These are phyloP conservation scores for Pongo pygmaeus DNA, from an alignment of 2,113 vertebrate species.

Conservation along the genomic window DNA sequence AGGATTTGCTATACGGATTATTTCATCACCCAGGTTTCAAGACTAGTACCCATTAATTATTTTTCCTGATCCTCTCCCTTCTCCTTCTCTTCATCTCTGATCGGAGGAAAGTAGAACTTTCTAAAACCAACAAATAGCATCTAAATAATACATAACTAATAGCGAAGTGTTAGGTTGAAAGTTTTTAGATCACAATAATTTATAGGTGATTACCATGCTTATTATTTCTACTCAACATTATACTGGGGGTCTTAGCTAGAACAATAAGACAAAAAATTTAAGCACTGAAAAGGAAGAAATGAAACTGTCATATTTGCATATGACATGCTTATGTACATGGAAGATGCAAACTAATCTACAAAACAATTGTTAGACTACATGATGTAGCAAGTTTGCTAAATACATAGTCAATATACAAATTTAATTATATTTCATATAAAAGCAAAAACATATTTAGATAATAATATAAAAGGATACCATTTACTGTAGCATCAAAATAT, in stretches of 20 bases:
- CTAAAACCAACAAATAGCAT: background rate
- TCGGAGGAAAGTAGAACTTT: background rate
- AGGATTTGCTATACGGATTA: too few species aligned
- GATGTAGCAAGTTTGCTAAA: background rate
- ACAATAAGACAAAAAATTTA: background rate
- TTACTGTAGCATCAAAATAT: background rate
- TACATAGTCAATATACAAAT: background rate
- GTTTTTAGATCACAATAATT: background rate
- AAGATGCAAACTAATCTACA: background rate
- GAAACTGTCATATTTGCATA: background rate
- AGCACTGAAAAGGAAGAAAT: background rate
- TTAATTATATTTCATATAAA: background rate
- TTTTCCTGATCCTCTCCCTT: too few species aligned
- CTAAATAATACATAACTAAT: background rate
- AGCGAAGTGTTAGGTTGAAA: background rate
- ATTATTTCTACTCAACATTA: background rate
- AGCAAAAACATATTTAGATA: background rate
- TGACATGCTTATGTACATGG: background rate
- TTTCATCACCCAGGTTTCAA: too few species aligned
- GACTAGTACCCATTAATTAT: too few species aligned
- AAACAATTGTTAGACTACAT: background rate
- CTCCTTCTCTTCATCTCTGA: background rate
- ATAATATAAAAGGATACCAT: background rate
- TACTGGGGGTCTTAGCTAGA: background rate
- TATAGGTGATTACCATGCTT: background rate